Conservation (phyloP, 2,113 vertebrate genomes). For the Pedionomus torquatus region DNA sequence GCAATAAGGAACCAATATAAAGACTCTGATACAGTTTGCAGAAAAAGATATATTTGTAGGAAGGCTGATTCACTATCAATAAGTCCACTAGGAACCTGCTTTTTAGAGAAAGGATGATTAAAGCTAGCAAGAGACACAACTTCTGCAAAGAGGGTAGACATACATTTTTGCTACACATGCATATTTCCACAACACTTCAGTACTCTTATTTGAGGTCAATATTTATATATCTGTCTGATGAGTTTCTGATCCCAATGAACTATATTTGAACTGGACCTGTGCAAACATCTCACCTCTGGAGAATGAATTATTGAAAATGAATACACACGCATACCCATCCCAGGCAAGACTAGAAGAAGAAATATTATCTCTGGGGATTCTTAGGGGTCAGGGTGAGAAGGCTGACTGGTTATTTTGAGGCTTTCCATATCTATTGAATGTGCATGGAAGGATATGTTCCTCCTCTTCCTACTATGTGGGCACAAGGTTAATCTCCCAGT, state of each 20-base stretch:
- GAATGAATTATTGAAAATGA: not conserved
- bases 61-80: not conserved
- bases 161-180: not conserved
- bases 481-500: not conserved
- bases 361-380: not conserved
- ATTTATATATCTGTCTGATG: not conserved
- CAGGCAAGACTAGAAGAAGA: not conserved
- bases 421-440: not conserved
- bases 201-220: not conserved
- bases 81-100: not conserved
- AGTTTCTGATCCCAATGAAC: not conserved
- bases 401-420: not conserved
- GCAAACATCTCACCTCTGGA: not conserved
- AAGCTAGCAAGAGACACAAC: not conserved
- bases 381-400: not conserved
- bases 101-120: not conserved
- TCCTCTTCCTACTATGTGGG: not conserved
- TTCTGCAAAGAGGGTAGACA: not conserved
- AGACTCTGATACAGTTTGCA: not conserved
- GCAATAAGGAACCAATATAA: not conserved
- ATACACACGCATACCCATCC: not conserved
- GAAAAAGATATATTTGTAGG: not conserved
- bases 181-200: not conserved
- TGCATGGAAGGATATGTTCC: not conserved
- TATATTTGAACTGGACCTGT: not conserved